Evolutionary conservation across 2,888 invertebrate genomes (phyloP).

Genomic region (Cephalotes varians): DNA sequence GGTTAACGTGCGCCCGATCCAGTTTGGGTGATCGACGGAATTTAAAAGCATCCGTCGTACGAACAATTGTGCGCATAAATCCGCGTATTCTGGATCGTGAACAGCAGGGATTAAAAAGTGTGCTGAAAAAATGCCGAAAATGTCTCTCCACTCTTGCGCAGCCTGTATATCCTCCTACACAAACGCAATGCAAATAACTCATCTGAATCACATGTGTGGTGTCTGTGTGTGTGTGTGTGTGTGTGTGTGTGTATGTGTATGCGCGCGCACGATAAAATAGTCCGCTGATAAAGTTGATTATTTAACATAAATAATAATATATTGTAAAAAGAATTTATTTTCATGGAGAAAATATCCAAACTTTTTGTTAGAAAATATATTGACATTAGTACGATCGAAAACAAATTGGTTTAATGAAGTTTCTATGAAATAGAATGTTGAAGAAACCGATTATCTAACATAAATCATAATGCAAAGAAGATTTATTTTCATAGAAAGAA

Average conservation of each 20-base stretch:
- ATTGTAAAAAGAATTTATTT: not conserved
- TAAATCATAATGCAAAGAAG: constrained; percentile 11
- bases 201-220: not conserved
- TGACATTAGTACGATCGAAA: not conserved
- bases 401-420: not conserved
- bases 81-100: constrained; percentile 54
- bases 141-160: constrained; percentile 17
- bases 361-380: not conserved
- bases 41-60: constrained; percentile 58
- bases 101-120: constrained; percentile 64
- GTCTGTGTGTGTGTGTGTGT: no score
- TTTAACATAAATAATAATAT: not conserved
- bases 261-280: no score
- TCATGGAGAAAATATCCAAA: not conserved
- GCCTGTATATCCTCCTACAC: not conserved
- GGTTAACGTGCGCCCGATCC: constrained; percentile 57
- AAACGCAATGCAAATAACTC: not conserved
- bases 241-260: no score
- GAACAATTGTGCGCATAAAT: constrained; percentile 59
- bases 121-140: constrained; percentile 48
- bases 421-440: not conserved
- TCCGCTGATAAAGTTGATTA: no score
- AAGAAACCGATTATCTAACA: not conserved
- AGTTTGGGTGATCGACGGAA: constrained; percentile 65
- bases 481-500: constrained; percentile 14